Conservation (phyloP, 2,888 invertebrate species). For the Aleiodes leptofemur region DNA sequence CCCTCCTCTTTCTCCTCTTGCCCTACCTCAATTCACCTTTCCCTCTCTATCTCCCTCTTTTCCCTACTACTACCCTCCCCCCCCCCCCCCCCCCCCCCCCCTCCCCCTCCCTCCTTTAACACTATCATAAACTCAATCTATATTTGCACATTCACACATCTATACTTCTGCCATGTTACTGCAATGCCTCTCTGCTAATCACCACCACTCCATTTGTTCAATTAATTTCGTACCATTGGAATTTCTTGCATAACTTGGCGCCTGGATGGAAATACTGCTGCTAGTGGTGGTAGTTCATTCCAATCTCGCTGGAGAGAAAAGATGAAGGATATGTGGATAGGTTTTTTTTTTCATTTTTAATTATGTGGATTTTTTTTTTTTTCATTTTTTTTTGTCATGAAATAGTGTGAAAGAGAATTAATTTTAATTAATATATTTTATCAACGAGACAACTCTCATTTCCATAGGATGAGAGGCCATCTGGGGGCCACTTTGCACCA, state of each 20-base stretch:
- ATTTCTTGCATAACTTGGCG: background rate
- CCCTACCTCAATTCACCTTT: conserved; percentile 10
- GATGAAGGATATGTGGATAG: background rate
- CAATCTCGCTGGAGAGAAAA: background rate
- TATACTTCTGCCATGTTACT: conserved; percentile 9
- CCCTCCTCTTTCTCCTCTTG: background rate
- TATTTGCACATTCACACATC: conserved; percentile 18
- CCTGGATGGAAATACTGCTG: too few relatives aligned
- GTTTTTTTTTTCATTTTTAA: background rate
- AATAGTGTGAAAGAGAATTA: conserved; percentile 30
- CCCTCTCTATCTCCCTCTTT: background rate
- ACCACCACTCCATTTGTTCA: conserved; percentile 31
- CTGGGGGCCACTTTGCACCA: conserved; percentile 16
- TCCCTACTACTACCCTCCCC: too few relatives aligned
- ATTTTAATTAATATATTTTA: conserved; percentile 43
- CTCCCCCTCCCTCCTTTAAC: background rate
- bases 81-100: background rate
- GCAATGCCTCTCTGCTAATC: conserved; percentile 18
- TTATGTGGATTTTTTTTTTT: background rate
- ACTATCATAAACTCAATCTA: conserved; percentile 14
- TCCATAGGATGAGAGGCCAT: conserved; percentile 14
- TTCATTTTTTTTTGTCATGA: background rate
- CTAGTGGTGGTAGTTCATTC: background rate
- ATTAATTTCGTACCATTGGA: conserved; percentile 34
- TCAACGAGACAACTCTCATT: conserved; percentile 29